Conservation (phyloP, 2,797 vertebrate species). For the Enteromius thamalakanensis region DNA sequence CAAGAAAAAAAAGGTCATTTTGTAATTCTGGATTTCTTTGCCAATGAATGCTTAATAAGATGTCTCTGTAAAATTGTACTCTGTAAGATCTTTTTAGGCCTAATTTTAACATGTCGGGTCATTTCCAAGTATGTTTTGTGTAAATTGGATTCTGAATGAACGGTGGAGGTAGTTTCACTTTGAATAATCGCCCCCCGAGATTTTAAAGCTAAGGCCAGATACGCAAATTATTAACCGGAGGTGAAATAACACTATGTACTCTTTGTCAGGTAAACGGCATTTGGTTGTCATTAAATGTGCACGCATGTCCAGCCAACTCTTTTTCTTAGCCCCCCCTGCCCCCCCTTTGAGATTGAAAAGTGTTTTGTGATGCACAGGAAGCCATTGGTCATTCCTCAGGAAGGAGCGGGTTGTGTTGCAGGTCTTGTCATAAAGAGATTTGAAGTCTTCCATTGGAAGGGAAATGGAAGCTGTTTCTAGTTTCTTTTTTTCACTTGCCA, state of each 20-base stretch:
- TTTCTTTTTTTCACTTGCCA: slow-evolving; percentile 62
- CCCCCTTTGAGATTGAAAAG: slow-evolving; percentile 23
- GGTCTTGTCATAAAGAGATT: slow-evolving; percentile 59
- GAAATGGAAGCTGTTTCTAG: slow-evolving; percentile 72
- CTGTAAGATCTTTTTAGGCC: slow-evolving; percentile 41
- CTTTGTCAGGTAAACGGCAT: slow-evolving; percentile 19
- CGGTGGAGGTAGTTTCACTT: not conserved
- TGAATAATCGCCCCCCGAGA: not conserved
- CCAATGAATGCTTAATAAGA: slow-evolving; percentile 57
- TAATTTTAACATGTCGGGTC: slow-evolving; percentile 37
- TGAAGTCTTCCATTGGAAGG: slow-evolving; percentile 81
- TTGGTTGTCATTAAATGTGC: slow-evolving; percentile 50
- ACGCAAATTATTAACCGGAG: slow-evolving; percentile 1
- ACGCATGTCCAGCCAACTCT: slow-evolving; percentile 54
- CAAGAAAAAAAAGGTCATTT: slow-evolving; percentile 63
- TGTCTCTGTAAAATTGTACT: slow-evolving; percentile 52
- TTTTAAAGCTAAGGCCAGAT: slow-evolving; percentile 23
- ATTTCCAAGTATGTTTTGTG: slow-evolving; percentile 33
- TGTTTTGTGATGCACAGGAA: slow-evolving; percentile 53
- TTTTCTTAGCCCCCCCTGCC: not conserved
- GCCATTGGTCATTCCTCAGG: slow-evolving; percentile 61
- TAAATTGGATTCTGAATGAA: slow-evolving; percentile 23
- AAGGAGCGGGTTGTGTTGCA: slow-evolving; percentile 46
- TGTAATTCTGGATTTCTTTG: slow-evolving; percentile 54
- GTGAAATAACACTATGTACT: slow-evolving; percentile 34